phyloP scores from a whole-genome alignment of 2,888 invertebrate species.

The Hemicrepidius hirtus region DNA sequence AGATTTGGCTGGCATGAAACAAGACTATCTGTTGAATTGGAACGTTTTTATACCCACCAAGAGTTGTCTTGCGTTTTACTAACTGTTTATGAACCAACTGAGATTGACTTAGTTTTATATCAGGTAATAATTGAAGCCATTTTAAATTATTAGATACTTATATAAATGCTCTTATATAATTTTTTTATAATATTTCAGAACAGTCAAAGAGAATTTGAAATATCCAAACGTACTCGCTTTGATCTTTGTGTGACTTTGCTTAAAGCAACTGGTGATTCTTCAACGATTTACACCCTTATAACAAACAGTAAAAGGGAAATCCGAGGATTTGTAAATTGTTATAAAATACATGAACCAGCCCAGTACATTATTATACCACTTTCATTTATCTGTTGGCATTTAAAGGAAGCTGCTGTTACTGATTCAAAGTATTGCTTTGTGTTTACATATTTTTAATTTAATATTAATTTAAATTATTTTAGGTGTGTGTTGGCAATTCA shows the following conservation, averaged over 20 bases:
- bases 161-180: too few species aligned
- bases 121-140: slow-evolving; percentile 77
- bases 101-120: slow-evolving; percentile 96
- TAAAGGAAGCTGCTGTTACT: slow-evolving; percentile 87
- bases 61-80: slow-evolving; percentile 90
- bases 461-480: too few species aligned
- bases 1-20: slow-evolving; percentile 95
- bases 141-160: too few species aligned
- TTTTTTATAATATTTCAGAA: slow-evolving; percentile 60
- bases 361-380: slow-evolving; percentile 93
- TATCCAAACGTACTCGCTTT: slow-evolving; percentile 91
- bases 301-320: slow-evolving; percentile 90
- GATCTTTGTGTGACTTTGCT: slow-evolving; percentile 94
- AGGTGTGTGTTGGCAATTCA: slow-evolving; percentile 94
- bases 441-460: slow-evolving; percentile 1
- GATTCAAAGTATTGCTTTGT: slow-evolving; percentile 76
- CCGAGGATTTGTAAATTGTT: slow-evolving; percentile 95
- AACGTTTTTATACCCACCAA: slow-evolving; percentile 88
- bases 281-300: slow-evolving; percentile 85
- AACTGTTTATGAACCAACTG: slow-evolving; percentile 95
- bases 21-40: slow-evolving; percentile 86
- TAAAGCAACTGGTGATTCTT: slow-evolving; percentile 81
- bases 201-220: slow-evolving; percentile 83
- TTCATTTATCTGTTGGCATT: slow-evolving; percentile 98
- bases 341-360: slow-evolving; percentile 96